Percentiles rank a stretch among this genome's conserved stretches.
Conservation (phyloP, 2,113 vertebrate species). For the Petrocephalus microphthalmus region DNA sequence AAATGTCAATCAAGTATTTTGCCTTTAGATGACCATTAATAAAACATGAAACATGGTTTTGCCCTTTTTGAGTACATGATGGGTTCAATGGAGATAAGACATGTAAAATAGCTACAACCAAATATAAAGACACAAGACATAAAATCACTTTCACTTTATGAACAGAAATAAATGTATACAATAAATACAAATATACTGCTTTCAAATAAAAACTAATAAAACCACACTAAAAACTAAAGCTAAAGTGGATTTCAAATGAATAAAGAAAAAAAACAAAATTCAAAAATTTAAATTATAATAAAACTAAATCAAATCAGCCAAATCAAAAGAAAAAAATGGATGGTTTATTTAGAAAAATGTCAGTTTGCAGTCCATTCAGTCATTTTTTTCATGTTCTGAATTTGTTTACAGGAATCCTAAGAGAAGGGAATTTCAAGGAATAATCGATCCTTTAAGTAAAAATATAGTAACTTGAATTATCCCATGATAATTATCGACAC, state of each 20-base stretch:
- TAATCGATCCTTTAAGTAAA: neutral
- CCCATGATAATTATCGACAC: neutral
- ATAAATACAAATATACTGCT: neutral
- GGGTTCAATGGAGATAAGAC: neutral
- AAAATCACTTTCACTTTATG: neutral
- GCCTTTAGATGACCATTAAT: neutral
- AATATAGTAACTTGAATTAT: neutral
- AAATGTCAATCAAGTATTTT: neutral
- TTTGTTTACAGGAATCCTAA: neutral
- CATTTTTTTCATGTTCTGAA: neutral
- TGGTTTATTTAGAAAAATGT: neutral
- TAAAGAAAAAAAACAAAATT: neutral
- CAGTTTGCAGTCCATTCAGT: neutral
- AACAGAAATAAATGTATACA: neutral
- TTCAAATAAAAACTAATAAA: neutral
- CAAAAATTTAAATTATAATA: neutral
- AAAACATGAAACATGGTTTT: neutral
- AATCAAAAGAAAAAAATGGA: neutral
- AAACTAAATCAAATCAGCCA: neutral
- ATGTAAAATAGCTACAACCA: neutral
- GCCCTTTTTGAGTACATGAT: neutral
- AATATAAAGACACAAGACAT: too few species aligned
- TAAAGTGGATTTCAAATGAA: neutral
- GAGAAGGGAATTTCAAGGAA: neutral
- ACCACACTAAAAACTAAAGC: neutral